These are phyloP conservation scores for Cyaniris semiargus DNA, from an alignment of 2,888 invertebrate genomes.

Conservation along the genomic window DNA sequence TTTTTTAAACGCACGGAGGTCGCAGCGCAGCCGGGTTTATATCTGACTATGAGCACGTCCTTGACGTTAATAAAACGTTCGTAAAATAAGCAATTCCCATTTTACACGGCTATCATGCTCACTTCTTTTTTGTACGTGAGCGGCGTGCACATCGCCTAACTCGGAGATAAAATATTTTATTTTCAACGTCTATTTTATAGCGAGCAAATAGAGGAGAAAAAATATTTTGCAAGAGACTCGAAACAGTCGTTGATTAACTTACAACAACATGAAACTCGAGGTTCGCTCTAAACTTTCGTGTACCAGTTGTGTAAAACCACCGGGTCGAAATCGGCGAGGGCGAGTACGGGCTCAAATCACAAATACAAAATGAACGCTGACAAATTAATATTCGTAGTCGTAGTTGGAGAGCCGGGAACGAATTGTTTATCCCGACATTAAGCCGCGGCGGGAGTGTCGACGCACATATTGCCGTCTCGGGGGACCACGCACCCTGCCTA, in stretches of 20 bases:
- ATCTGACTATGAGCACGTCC: constrained; percentile 29
- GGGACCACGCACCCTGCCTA: constrained; percentile 50
- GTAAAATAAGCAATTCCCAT: constrained; percentile 33
- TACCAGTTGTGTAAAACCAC: not conserved
- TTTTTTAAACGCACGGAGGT: constrained; percentile 12
- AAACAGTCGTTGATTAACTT: not conserved
- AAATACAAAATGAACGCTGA: constrained; percentile 49
- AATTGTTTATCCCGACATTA: constrained; percentile 72
- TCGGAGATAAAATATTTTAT: constrained; percentile 8
- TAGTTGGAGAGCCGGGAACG: constrained; percentile 64
- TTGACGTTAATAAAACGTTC: constrained; percentile 32
- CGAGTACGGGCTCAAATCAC: constrained; percentile 6
- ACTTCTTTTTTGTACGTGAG: constrained; percentile 34
- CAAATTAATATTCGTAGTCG: constrained; percentile 62
- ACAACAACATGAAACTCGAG: not conserved
- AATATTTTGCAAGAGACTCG: constrained; percentile 4
- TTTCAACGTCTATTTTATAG: constrained; percentile 30
- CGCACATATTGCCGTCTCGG: constrained; percentile 63
- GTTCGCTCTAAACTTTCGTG: not conserved
- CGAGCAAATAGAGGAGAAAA: constrained; percentile 19
- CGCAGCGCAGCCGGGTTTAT: constrained; percentile 10
- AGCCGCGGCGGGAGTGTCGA: constrained; percentile 60
- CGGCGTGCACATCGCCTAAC: constrained; percentile 23
- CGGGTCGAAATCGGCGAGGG: not conserved
- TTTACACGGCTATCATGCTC: constrained; percentile 34